Conservation (phyloP, 2,113 vertebrate species). For the Neodon shergylaensis region DNA sequence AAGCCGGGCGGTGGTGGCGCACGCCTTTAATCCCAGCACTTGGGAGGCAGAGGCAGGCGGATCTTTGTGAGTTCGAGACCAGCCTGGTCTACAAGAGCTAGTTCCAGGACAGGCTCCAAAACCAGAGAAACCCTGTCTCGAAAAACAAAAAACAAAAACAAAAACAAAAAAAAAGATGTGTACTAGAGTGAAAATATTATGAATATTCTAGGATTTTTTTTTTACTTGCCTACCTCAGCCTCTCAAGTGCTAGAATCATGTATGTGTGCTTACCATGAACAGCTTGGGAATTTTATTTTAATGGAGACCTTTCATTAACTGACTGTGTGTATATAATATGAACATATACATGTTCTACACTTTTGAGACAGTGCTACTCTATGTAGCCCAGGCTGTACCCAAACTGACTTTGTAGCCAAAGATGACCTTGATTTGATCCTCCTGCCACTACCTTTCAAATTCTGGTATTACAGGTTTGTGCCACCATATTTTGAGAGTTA, state of each 20-base stretch:
- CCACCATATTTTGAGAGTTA: background rate
- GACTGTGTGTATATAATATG: background rate
- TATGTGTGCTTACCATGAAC: background rate
- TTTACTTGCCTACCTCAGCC: background rate
- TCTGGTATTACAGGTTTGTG: background rate
- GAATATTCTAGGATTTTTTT: background rate
- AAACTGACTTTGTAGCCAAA: background rate
- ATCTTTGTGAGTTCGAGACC: no score
- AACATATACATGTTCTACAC: background rate
- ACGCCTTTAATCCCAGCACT: no score
- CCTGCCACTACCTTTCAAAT: background rate
- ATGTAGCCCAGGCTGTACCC: background rate
- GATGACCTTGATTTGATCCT: background rate
- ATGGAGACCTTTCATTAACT: background rate
- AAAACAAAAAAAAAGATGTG: background rate
- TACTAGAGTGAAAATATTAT: background rate
- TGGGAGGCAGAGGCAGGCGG: no score
- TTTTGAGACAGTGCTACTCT: background rate
- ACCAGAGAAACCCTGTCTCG: no score
- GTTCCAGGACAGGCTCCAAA: no score
- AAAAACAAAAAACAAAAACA: no score
- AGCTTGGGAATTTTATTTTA: background rate
- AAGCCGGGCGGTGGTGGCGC: no score
- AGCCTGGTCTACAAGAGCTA: no score
- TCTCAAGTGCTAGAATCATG: background rate